Conservation (phyloP, 1,140 invertebrate species). For the Cydia splendana region DNA sequence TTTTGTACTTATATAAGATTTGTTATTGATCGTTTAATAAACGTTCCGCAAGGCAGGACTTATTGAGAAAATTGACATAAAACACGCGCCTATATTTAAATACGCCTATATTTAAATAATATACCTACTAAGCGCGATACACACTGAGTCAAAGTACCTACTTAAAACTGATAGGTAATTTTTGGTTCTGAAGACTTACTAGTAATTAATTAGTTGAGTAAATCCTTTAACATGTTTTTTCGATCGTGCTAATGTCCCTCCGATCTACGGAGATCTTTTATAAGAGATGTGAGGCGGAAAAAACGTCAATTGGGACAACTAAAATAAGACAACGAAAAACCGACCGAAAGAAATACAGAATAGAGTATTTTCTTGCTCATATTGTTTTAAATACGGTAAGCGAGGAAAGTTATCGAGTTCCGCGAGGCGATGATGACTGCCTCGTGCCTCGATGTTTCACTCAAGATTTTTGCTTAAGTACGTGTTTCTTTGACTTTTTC, state of each 20-base stretch:
- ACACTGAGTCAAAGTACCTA: no score
- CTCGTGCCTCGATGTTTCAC: neutral
- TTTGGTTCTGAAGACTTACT: no score
- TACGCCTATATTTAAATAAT: no score
- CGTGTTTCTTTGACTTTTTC: slow-evolving; percentile 1
- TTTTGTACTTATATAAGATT: neutral
- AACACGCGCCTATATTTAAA: no score
- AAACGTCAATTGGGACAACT: neutral
- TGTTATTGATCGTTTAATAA: no score
- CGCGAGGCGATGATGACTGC: neutral
- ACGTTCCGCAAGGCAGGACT: no score
- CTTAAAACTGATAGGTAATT: no score
- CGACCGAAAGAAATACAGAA: neutral
- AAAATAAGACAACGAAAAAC: neutral
- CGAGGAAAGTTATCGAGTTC: neutral
- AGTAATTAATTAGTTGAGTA: neutral
- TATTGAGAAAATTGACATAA: no score
- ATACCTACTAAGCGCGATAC: no score
- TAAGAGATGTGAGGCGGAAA: neutral
- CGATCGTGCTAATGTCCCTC: neutral
- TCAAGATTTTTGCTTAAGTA: neutral
- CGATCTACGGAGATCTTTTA: neutral
- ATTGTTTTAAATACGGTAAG: neutral
- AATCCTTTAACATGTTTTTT: neutral
- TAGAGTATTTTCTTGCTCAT: neutral